Conservation (phyloP, 1,140 invertebrate genomes). For the Lucilia cuprina region DNA sequence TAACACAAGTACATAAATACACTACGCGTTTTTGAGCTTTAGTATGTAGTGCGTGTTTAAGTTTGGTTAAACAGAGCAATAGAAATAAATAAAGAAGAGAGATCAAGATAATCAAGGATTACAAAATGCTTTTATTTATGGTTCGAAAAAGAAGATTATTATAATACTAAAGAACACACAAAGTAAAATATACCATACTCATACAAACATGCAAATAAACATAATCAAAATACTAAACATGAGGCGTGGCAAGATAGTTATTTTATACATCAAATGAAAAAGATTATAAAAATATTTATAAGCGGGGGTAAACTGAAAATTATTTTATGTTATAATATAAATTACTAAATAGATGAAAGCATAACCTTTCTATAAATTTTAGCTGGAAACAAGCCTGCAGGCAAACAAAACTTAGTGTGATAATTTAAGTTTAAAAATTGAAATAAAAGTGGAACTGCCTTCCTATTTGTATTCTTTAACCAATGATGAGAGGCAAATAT, state of each 20-base stretch:
- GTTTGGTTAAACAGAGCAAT: not conserved
- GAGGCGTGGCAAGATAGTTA: conserved; percentile 32
- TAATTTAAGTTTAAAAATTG: no score
- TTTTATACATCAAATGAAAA: not conserved
- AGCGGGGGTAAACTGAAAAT: no score
- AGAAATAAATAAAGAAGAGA: not conserved
- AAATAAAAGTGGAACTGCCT: no score
- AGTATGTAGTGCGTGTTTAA: not conserved
- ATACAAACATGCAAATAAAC: no score
- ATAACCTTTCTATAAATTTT: no score
- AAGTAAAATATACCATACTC: not conserved
- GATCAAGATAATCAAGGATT: conserved; percentile 43
- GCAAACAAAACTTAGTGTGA: no score
- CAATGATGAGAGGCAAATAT: no score
- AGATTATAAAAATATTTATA: no score
- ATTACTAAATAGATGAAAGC: no score
- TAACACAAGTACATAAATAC: not conserved
- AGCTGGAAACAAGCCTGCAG: no score
- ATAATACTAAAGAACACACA: conserved; percentile 27
- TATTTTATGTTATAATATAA: no score
- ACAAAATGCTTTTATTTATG: conserved; percentile 48
- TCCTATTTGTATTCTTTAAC: no score
- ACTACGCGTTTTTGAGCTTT: not conserved
- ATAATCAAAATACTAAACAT: not conserved
- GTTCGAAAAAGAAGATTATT: conserved; percentile 43